A percentile compares a stretch with the other conserved stretches of the same genome.
Conservation (phyloP, 2,113 vertebrate genomes). For the Anas platyrhynchos region DNA sequence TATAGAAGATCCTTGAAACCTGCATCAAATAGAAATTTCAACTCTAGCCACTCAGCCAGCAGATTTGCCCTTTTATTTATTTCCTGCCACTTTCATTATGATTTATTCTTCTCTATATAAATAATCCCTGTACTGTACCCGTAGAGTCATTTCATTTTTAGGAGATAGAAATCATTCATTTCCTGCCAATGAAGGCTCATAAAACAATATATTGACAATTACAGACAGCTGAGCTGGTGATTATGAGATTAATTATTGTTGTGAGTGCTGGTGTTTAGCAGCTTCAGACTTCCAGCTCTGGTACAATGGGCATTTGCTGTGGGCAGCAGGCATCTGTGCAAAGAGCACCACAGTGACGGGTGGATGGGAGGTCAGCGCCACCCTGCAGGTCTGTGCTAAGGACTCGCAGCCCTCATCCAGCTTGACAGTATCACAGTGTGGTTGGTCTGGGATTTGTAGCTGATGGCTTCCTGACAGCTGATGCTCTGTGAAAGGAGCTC, state of each 20-base stretch:
- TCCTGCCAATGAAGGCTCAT: slow-evolving; percentile 44
- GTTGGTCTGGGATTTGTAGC: neutral
- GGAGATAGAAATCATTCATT: slow-evolving; percentile 58
- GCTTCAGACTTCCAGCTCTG: neutral
- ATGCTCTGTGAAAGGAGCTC: neutral
- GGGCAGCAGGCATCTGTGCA: neutral
- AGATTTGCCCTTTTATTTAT: slow-evolving; percentile 39
- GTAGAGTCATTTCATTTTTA: slow-evolving; percentile 8
- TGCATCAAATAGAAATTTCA: neutral
- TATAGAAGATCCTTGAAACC: neutral
- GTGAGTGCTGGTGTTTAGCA: neutral
- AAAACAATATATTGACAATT: slow-evolving; percentile 59
- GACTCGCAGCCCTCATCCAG: neutral
- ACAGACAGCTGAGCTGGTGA: slow-evolving; percentile 36
- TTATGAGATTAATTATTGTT: slow-evolving; percentile 55
- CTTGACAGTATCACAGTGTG: accelerated
- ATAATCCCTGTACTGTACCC: neutral
- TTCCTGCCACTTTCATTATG: slow-evolving; percentile 47
- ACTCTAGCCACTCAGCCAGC: neutral
- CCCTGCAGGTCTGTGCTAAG: neutral
- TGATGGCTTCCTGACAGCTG: neutral
- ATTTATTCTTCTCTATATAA: slow-evolving; percentile 58
- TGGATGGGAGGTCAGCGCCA: neutral
- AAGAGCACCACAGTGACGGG: accelerated
- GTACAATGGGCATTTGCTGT: neutral